Conservation (phyloP, 2,797 vertebrate genomes). For the Buphagus erythrorhynchus region DNA sequence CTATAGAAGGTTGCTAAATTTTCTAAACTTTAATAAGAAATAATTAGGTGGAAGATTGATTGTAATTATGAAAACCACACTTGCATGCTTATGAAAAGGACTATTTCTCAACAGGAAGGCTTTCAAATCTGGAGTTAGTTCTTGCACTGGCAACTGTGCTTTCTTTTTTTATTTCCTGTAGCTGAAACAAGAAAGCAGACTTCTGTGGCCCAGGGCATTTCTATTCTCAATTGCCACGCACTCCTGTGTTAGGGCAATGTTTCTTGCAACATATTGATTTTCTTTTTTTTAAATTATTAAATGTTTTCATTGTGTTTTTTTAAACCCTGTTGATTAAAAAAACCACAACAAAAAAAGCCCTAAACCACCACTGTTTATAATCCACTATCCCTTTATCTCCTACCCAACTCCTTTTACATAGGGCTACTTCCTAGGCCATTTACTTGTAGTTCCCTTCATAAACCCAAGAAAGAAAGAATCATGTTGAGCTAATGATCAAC, state of each 20-base stretch:
- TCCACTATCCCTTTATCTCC: not conserved
- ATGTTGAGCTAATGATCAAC: not conserved
- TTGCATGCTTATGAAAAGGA: not conserved
- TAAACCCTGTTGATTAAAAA: not conserved
- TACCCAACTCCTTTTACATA: not conserved
- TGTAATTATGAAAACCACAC: not conserved
- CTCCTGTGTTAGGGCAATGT: not conserved
- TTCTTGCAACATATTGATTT: not conserved
- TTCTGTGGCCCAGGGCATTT: not conserved
- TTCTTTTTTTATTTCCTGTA: not conserved
- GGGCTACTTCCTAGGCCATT: not conserved
- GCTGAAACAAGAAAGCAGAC: not conserved
- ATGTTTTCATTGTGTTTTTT: not conserved
- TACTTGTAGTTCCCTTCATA: not conserved
- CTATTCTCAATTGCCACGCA: not conserved
- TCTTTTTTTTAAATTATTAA: not conserved
- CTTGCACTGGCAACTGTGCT: not conserved
- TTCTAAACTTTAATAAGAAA: not conserved
- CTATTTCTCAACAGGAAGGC: conserved; percentile 13
- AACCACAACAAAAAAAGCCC: not conserved
- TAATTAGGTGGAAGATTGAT: not conserved
- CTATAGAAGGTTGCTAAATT: not conserved
- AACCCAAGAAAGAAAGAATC: not conserved
- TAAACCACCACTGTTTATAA: not conserved
- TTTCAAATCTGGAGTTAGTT: conserved; percentile 6